Conservation (phyloP, 1,140 invertebrate species). For the Eurosta solidaginis region DNA sequence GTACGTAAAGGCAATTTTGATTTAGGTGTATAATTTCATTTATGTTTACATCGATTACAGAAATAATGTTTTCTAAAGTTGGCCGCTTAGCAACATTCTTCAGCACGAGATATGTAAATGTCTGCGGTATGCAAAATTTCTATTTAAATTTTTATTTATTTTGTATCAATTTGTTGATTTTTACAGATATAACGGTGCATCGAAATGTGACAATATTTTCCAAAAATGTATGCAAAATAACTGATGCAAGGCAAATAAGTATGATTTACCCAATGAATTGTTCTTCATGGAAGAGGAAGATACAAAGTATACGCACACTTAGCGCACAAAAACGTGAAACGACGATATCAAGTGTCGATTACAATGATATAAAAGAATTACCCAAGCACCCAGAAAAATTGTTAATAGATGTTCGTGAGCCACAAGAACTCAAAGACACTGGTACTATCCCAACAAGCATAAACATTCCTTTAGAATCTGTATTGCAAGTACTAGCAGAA, state of each 20-base stretch:
- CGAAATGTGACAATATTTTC: background rate
- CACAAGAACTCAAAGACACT: constrained; percentile 67
- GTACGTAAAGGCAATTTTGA: background rate
- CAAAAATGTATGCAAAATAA: background rate
- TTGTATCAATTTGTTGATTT: background rate
- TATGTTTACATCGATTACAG: background rate
- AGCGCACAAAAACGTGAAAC: background rate
- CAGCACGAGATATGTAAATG: background rate
- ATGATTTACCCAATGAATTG: background rate
- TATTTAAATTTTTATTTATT: background rate
- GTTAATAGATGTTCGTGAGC: constrained; percentile 72
- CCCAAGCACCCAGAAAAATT: constrained; percentile 58
- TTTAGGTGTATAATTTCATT: constrained; percentile 11
- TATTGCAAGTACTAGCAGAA: constrained; percentile 45
- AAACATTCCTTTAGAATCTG: constrained; percentile 70
- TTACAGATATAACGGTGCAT: background rate
- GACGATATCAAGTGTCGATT: constrained; percentile 43
- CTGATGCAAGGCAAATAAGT: too few species aligned
- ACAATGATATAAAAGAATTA: constrained; percentile 61
- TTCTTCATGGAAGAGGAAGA: background rate
- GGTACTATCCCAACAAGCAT: constrained; percentile 71
- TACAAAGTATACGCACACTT: background rate
- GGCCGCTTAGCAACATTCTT: background rate
- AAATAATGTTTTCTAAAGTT: background rate
- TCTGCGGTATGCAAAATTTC: background rate